phyloP scores from a whole-genome alignment of 2,797 vertebrate genomes.

The Tolypeutes matacus region DNA sequence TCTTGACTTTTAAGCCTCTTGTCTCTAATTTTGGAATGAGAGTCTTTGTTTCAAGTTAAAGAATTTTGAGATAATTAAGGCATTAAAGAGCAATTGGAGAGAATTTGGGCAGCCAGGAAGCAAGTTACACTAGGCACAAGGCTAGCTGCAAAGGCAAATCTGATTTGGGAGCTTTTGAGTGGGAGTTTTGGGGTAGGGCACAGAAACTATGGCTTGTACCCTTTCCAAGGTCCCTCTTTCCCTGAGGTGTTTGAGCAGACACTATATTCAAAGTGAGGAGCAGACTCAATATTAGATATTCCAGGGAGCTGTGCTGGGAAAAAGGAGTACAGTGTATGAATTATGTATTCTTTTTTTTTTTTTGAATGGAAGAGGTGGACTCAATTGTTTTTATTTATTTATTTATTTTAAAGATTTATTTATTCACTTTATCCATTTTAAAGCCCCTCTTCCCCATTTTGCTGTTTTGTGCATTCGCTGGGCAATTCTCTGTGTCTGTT shows the following conservation, averaged over 20 bases:
- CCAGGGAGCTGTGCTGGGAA: neutral
- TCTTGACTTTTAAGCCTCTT: neutral
- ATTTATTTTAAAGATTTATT: no score
- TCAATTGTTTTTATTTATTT: no score
- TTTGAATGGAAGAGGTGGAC: no score
- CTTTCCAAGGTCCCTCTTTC: neutral
- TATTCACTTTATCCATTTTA: no score
- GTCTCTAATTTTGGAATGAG: constrained; percentile 12
- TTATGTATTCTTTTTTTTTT: neutral
- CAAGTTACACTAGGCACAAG: neutral
- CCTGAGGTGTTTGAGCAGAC: neutral
- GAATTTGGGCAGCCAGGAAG: neutral
- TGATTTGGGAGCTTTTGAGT: constrained; percentile 6
- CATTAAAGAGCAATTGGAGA: neutral
- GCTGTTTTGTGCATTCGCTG: no score
- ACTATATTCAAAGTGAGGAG: neutral
- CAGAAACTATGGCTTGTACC: neutral
- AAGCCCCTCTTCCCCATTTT: no score
- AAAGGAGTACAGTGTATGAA: neutral
- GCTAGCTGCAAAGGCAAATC: neutral
- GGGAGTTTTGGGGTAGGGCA: neutral
- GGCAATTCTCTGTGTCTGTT: no score
- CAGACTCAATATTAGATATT: neutral
- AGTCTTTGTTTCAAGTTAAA: constrained; percentile 16
- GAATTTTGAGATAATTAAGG: constrained; percentile 50